Conservation (phyloP, 2,797 vertebrate species). For the Taeniopygia guttata region DNA sequence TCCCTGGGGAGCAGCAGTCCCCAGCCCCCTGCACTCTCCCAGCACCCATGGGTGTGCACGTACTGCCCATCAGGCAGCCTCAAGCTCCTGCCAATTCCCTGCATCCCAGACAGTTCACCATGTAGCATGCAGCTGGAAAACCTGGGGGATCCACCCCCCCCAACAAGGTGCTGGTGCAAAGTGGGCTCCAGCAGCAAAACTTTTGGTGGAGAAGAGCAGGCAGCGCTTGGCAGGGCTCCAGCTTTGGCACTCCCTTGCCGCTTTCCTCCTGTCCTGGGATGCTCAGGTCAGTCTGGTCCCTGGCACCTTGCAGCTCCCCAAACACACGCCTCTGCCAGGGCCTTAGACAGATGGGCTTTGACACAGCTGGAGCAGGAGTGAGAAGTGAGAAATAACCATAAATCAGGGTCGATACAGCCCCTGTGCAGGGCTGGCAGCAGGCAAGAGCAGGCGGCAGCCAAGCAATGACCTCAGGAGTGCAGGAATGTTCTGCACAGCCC, state of each 20-base stretch:
- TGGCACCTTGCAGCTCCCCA: background rate
- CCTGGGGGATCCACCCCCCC: background rate
- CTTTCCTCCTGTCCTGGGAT: background rate
- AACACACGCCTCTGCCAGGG: background rate
- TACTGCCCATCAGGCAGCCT: background rate
- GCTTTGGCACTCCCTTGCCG: background rate
- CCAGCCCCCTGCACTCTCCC: background rate
- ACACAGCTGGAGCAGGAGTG: background rate
- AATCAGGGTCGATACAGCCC: background rate
- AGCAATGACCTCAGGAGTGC: slow-evolving; percentile 18
- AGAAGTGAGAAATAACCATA: background rate
- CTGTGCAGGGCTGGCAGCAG: slow-evolving; percentile 13
- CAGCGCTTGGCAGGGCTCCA: background rate
- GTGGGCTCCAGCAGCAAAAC: background rate
- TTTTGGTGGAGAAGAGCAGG: background rate
- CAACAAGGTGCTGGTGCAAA: background rate
- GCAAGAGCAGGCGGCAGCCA: background rate
- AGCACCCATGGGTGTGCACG: background rate
- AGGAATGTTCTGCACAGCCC: slow-evolving; percentile 44
- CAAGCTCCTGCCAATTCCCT: accelerated
- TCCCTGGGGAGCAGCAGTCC: accelerated
- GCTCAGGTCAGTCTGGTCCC: background rate
- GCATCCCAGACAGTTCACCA: accelerated
- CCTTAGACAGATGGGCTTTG: background rate
- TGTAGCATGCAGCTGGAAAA: background rate